These are phyloP conservation scores for Oryzias sinensis DNA, from an alignment of 2,797 vertebrate genomes.

Conservation along the genomic window DNA sequence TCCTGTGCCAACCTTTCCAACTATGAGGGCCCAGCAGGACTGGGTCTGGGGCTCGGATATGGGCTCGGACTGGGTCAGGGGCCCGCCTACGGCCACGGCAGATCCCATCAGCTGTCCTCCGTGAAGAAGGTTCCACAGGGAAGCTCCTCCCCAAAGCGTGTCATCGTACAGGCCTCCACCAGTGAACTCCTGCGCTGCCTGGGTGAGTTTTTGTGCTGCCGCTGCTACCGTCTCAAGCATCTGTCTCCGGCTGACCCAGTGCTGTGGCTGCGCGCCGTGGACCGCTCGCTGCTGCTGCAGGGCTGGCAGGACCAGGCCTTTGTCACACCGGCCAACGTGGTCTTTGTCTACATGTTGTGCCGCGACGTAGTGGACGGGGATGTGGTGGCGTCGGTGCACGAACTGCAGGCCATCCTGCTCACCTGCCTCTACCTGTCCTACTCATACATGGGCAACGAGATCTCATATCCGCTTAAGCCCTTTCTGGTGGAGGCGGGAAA, in stretches of 20 bases:
- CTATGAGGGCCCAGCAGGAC: constrained; percentile 75
- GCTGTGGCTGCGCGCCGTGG: constrained; percentile 82
- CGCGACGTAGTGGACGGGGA: constrained; percentile 82
- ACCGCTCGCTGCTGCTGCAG: constrained; percentile 83
- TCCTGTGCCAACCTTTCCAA: constrained; percentile 83
- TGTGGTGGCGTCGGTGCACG: constrained; percentile 77
- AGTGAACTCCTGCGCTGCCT: constrained; percentile 84
- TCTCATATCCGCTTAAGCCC: constrained; percentile 91
- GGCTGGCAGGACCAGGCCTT: constrained; percentile 89
- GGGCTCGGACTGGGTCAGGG: constrained; percentile 68
- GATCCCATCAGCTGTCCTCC: constrained; percentile 73
- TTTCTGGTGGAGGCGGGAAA: constrained; percentile 82
- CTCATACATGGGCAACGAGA: constrained; percentile 97
- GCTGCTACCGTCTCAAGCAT: constrained; percentile 81
- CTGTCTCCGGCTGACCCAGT: constrained; percentile 79
- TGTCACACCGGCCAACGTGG: constrained; percentile 84
- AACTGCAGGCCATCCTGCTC: constrained; percentile 81
- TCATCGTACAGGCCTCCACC: constrained; percentile 85
- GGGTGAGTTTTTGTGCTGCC: constrained; percentile 81
- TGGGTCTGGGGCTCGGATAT: constrained; percentile 62
- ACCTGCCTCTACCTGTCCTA: constrained; percentile 93
- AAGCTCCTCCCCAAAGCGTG: constrained; percentile 72
- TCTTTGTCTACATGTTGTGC: constrained; percentile 87
- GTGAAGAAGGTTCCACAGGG: constrained; percentile 68
- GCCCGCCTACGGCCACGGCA: constrained; percentile 55